These are phyloP conservation scores for Tachina fera DNA, from an alignment of 2,888 invertebrate species.

Conservation along the genomic window DNA sequence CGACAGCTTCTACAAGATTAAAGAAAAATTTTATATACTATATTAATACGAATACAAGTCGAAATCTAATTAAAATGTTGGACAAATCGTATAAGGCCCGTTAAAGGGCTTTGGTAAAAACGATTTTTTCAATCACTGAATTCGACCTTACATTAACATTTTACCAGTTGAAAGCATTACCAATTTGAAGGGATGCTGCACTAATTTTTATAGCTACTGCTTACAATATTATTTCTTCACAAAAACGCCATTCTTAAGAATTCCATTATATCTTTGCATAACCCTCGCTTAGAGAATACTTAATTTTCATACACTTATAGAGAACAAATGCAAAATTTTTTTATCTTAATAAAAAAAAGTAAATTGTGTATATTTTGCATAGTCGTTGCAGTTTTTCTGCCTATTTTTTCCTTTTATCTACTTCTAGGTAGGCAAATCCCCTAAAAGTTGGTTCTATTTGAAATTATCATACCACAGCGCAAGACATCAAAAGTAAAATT, in stretches of 20 bases:
- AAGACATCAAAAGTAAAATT: neutral
- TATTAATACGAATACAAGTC: no score
- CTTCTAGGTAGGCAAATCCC: slow-evolving; percentile 31
- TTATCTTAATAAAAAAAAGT: slow-evolving; percentile 27
- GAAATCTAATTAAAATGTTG: no score
- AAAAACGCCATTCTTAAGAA: neutral
- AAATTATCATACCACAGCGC: slow-evolving; percentile 6
- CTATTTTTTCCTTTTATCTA: slow-evolving; percentile 6
- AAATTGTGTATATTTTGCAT: slow-evolving; percentile 19
- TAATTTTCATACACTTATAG: slow-evolving; percentile 15
- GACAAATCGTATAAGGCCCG: no score
- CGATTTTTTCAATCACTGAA: no score
- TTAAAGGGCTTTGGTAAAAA: no score
- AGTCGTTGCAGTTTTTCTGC: neutral
- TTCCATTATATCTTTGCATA: neutral
- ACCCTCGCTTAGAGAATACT: neutral
- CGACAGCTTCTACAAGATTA: no score
- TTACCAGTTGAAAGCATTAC: no score
- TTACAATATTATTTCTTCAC: neutral
- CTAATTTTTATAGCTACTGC: no score
- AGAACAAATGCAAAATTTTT: neutral
- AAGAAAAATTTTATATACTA: no score
- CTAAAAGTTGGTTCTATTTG: slow-evolving; percentile 17
- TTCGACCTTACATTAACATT: no score
- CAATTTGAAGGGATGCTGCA: no score